Base-by-base conservation (phyloP, 2,888 invertebrate genomes). In the Strigamia maritima region DNA sequence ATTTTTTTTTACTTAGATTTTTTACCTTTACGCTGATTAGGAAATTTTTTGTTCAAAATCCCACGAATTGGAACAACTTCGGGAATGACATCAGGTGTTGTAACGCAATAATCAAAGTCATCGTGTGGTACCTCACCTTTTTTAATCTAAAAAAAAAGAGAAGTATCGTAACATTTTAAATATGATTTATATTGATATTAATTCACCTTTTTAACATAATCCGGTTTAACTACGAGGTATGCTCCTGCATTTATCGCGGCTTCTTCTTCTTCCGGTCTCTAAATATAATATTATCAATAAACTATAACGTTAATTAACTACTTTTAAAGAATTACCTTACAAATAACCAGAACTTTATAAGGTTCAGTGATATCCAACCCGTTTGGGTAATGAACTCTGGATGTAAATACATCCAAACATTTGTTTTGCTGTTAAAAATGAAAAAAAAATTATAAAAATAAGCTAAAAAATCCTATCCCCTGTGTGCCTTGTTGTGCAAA, bases 31-130 rank as follows among this genome's bases (percentile, higher is more conserved):
- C 83, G 83, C 26, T 83, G 80, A 76, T 89, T 92, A 0, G 95
- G 95, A 86, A 94, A 94, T 83, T 90, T 90, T 81, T 87, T 90
- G 83, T 92, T 94, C 89, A 95, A 87, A 74, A 95, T 84, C 1
- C 94, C 95, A 81, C 94, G 89, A 79, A 95, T 87, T 0, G 90
- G 88, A 0, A 93, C 90, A 49, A 95, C 84, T 78, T 95, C 94
- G 0, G 93, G 90, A 76, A 94, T 85, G 81, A 95, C 92, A 84
- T 92, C 91, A 0, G 93, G 92, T 87, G 95, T 93, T 0, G 93
- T 92, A 16, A 95, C 87, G 8, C 93, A 84, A 83, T 89, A 91
- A 83, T 93, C 90, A 84, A 91, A 95, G 82, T 95, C 93, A 14
- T 83, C 82, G 2, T 83, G 54, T 35, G 82, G 80, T 12, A 86